Evolutionary conservation across 2,888 invertebrate genomes (phyloP).

Genomic region (Caenorhabditis becei): DNA sequence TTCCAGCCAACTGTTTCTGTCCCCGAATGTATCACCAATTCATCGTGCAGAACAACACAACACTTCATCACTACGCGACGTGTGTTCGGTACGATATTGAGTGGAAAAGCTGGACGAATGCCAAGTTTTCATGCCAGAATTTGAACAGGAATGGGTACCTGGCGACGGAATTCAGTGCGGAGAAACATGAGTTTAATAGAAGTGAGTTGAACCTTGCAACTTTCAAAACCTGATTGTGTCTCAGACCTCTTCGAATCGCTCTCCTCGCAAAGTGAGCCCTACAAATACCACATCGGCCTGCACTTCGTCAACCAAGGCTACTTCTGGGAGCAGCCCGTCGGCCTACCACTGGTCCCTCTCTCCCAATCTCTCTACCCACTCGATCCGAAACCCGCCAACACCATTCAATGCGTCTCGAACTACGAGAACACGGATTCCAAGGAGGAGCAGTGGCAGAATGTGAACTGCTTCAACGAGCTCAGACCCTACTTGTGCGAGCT

Average conservation of each 20-base stretch:
- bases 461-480: slow-evolving; percentile 32
- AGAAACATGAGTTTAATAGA: slow-evolving; percentile 31
- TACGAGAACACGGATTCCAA: not conserved
- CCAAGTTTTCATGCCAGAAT: slow-evolving; percentile 36
- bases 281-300: slow-evolving; percentile 34
- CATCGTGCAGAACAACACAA: not conserved
- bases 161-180: slow-evolving; percentile 23
- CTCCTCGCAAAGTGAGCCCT: not conserved
- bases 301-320: slow-evolving; percentile 34
- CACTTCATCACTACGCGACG: slow-evolving; percentile 1
- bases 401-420: slow-evolving; percentile 18
- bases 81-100: slow-evolving; percentile 9
- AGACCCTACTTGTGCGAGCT: slow-evolving; percentile 17
- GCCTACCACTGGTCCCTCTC: slow-evolving; percentile 16
- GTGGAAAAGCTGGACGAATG: slow-evolving; percentile 22
- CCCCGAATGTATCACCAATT: slow-evolving; percentile 25
- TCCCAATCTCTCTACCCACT: slow-evolving; percentile 11
- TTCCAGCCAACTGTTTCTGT: slow-evolving; percentile 28
- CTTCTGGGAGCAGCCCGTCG: slow-evolving; percentile 38
- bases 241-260: slow-evolving; percentile 20
- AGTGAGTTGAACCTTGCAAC: not conserved
- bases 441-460: slow-evolving; percentile 18
- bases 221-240: not conserved
- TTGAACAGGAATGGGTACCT: slow-evolving; percentile 12
- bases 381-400: not conserved